Base-by-base conservation (phyloP, 2,888 invertebrate species). In the Harpagoxenus sublaevis region DNA sequence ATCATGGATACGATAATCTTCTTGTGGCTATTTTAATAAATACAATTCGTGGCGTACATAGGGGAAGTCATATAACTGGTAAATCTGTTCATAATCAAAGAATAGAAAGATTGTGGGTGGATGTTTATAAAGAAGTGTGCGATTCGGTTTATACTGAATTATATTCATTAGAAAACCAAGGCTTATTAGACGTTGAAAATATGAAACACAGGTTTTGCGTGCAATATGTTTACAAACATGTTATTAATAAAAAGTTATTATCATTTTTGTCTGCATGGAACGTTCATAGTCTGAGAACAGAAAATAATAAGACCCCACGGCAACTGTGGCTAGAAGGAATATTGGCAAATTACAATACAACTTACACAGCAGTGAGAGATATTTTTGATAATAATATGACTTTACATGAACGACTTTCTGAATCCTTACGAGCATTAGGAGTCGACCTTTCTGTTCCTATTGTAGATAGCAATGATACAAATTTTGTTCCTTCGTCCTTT, bases 1-100 rank as follows among this genome's bases (percentile, higher is more conserved):
- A 68, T 51, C 48, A 68, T 18, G 63, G 63, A 63, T 63, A 63
- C 31, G 63, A 63, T 39, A 62, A 62, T 2, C 35, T 62, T 62
- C 35, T 62, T 35, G 62, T 62, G 8, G 35, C 62, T 62, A 2
- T 62, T 62, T 62, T 63, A 63, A 63, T 63, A n/a, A 63, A 63
- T 3, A n/a, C 35, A n/a, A 39, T 63, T n/a, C 39, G 63, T 1
- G 63, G n/a, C 2, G 6, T 62, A 15, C 35, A 62, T 18, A 35
- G 35, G 15, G 18, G 15, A 60, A 62, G 8, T 8, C 62, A 62
- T 62, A 62, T 35, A 62, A 62, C 62, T 18, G 60, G 35, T 35
- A 62, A 35, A 35, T 35, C 35, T 35, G 35, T 35, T 35, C 35
- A 35, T 35, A 35, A 35, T 35, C 35, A 35, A 35, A 60, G 42